Percentiles rank a stretch among this genome's conserved stretches.
These are phyloP conservation scores for Sylvicapra grimmia DNA, from an alignment of 2,113 vertebrate species.

Conservation along the genomic window DNA sequence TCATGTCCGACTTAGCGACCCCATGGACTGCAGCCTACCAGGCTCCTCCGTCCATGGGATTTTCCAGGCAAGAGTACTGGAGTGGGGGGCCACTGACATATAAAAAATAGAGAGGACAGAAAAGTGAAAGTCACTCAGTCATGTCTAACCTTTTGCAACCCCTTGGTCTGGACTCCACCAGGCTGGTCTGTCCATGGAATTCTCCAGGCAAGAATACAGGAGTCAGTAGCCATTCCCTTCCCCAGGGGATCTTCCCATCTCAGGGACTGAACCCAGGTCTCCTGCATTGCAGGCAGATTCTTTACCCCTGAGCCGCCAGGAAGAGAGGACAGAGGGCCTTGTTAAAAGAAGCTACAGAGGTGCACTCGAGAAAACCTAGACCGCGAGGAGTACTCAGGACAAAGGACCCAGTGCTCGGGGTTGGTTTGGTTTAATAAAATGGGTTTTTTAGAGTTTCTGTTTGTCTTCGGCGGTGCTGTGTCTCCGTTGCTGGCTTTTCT, in stretches of 20 bases:
- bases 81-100: no score
- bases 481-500: background rate
- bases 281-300: background rate
- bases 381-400: background rate
- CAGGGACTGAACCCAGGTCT: background rate
- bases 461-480: background rate
- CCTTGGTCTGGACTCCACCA: background rate
- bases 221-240: background rate
- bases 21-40: no score
- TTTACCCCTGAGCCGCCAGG: background rate
- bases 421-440: background rate
- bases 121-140: background rate
- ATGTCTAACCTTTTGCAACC: background rate
- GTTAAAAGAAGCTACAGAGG: background rate
- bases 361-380: background rate
- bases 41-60: no score
- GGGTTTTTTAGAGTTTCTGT: accelerated
- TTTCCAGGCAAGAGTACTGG: no score
- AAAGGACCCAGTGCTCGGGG: background rate
- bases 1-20: no score
- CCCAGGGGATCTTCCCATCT: background rate
- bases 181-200: background rate
- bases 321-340: background rate
- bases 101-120: background rate
- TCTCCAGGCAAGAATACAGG: background rate